Conservation (phyloP, 2,888 invertebrate species). For the Epicampocera succincta region DNA sequence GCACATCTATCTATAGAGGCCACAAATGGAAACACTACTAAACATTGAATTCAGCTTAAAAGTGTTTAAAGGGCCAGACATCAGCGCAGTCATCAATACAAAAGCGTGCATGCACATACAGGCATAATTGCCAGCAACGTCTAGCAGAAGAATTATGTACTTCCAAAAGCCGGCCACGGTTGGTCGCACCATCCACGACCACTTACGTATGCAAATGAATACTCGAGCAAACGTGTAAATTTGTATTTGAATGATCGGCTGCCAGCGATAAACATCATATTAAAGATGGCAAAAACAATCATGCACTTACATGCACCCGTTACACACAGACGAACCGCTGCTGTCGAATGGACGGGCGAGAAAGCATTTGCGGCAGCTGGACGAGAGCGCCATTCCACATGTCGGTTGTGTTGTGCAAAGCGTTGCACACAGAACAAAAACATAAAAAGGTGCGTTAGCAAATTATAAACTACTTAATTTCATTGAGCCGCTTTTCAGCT, state of each 20-base stretch:
- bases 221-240: constrained; percentile 23
- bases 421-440: not conserved
- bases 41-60: no score
- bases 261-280: not conserved
- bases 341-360: not conserved
- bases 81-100: no score
- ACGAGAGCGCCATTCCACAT: constrained; percentile 16
- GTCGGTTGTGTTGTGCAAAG: not conserved
- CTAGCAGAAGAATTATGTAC: no score
- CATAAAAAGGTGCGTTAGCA: constrained; percentile 58
- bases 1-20: not conserved
- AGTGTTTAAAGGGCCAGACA: no score
- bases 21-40: no score
- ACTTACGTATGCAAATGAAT: no score
- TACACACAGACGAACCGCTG: no score
- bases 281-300: not conserved
- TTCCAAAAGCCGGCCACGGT: no score
- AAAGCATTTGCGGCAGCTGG: constrained; percentile 26
- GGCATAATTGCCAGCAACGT: no score
- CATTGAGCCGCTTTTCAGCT: constrained; percentile 23
- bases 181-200: no score
- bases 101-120: no score
- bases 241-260: constrained; percentile 20
- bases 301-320: not conserved
- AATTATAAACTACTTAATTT: constrained; percentile 52